phyloP scores from a whole-genome alignment of 2,888 invertebrate species.

The Eupithecia vulgata region DNA sequence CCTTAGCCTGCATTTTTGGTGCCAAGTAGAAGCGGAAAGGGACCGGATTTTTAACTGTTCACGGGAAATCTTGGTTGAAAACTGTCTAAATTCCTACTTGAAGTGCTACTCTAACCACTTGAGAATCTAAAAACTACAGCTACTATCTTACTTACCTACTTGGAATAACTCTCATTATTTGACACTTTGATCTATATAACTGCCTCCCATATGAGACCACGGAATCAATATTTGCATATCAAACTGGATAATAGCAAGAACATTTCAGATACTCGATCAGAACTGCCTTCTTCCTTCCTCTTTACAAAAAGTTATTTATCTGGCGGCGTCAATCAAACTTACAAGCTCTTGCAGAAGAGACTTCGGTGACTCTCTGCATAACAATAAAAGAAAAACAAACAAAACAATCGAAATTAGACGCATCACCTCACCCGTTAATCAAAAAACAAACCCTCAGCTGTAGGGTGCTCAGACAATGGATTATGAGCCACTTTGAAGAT shows the following conservation, averaged over 20 bases:
- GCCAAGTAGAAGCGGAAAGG: too few relatives aligned
- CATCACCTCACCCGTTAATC: constrained; percentile 33
- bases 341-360: not conserved
- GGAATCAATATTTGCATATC: too few relatives aligned
- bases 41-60: not conserved
- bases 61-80: not conserved
- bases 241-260: too few relatives aligned
- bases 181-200: too few relatives aligned
- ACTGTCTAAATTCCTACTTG: not conserved
- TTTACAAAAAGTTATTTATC: not conserved
- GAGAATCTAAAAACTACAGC: too few relatives aligned
- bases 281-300: too few relatives aligned
- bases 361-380: not conserved
- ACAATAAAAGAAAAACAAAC: constrained; percentile 3
- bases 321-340: not conserved
- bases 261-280: too few relatives aligned
- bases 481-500: constrained; percentile 49
- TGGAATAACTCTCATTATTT: too few relatives aligned
- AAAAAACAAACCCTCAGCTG: constrained; percentile 22
- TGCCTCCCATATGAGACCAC: too few relatives aligned
- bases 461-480: constrained; percentile 28
- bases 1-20: not conserved
- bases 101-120: too few relatives aligned
- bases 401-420: constrained; percentile 27
- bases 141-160: too few relatives aligned